Evolutionary conservation across 2,113 vertebrate genomes (phyloP).

Genomic region (Ciconia stormi): DNA sequence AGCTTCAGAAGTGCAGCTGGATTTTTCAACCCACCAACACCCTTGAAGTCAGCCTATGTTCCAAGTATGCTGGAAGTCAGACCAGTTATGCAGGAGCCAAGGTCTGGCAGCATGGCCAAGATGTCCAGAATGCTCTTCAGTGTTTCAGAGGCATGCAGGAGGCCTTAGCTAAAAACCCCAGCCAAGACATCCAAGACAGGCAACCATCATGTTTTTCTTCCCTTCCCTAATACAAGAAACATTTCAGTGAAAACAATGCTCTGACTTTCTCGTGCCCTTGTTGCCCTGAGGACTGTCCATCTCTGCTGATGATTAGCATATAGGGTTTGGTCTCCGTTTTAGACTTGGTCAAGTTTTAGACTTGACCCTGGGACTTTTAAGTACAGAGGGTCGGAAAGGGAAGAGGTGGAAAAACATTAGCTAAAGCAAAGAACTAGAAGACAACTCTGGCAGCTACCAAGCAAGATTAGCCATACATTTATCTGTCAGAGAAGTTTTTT

Average conservation of each 20-base stretch:
- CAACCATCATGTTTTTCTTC: neutral
- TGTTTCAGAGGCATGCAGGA: conserved; percentile 19
- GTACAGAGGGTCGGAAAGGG: neutral
- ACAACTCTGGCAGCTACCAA: neutral
- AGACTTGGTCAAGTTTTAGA: neutral
- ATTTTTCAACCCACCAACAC: conserved; percentile 26
- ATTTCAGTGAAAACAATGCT: neutral
- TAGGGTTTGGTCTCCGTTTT: neutral
- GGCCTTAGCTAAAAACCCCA: neutral
- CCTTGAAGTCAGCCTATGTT: neutral
- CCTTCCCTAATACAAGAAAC: neutral
- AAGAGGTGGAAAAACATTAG: neutral
- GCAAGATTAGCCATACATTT: neutral
- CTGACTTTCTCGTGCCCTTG: neutral
- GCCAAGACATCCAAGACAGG: neutral
- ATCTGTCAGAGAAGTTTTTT: neutral
- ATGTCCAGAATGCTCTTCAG: conserved; percentile 29
- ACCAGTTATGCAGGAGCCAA: conserved; percentile 11
- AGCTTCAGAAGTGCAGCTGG: conserved; percentile 40
- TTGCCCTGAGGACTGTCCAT: neutral
- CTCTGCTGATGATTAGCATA: neutral
- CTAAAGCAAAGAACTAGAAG: neutral
- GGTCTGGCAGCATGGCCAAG: neutral
- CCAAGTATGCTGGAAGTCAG: conserved; percentile 33
- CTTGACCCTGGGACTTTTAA: neutral